Base-by-base conservation (phyloP, 2,888 invertebrate species). In the Azorinus chamasolen region DNA sequence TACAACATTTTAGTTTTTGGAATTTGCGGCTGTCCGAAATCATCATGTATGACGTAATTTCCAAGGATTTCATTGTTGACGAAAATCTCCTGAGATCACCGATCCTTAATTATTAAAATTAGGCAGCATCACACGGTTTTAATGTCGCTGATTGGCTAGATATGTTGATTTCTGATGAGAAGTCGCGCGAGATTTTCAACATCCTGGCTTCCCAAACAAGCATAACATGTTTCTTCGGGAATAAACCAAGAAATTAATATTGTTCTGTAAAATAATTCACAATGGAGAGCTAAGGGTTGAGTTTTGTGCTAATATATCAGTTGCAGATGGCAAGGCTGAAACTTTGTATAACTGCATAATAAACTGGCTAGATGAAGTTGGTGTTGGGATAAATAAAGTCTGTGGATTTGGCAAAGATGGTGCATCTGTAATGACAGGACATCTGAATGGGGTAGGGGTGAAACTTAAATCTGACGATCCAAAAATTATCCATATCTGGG, bases 281-380 rank as follows among this genome's bases (percentile, higher is more conserved):
- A 45, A 50, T 22, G 27, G 27, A 2, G n/a, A 22, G 3, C 5
- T 63, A 16, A 41, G 39, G 24, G 25, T 64, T 48, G 71, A 71
- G 32, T 58, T 64, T 25, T 55, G 51, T 51, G 64, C 39, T 6
- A 58, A 66, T 55, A 32, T 66, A 18, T 20, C 50, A 4, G 45
- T 64, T 48, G n/a, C 14, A n/a, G 64, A 71, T 53, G 71, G 71
- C 51, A 71, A 64, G 20, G 64, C 72, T 51, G 65, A 72, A 22
- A 65, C 72, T 54, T 46, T 59, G 1, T 72, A 54, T 53, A 61
- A 65, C 25, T 45, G 37, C 14, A 65, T 72, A n/a, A 37, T 58
- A 16, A 18, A 63, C 14, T 63, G 32, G 20, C n/a, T 71, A 24
- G 27, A 48, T 10, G 57, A 57, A 25, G 53, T n/a, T 58, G 64